Conservation (phyloP, 2,113 vertebrate genomes). For the Thamnaconus septentrionalis region DNA sequence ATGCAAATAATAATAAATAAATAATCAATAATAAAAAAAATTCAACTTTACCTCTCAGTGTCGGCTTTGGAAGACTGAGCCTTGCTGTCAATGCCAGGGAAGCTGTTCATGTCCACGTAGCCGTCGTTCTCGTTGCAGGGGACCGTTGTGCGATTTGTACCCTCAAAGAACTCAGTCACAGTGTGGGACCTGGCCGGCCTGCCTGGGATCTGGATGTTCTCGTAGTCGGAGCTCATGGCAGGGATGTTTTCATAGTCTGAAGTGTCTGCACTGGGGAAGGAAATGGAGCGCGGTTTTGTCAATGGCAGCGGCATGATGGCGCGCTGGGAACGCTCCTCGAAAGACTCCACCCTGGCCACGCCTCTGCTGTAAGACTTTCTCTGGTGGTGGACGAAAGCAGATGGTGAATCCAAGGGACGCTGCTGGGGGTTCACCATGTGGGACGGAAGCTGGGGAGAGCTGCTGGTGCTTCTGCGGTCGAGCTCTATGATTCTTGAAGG, state of each 20-base stretch:
- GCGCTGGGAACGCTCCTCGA: constrained; percentile 90
- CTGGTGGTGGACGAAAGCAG: constrained; percentile 81
- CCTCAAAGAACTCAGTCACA: constrained; percentile 93
- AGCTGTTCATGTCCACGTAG: constrained; percentile 99
- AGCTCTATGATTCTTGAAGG: constrained; percentile 84
- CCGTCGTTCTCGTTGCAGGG: constrained; percentile 91
- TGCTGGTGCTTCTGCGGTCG: constrained; percentile 84
- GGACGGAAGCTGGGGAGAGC: constrained; percentile 84
- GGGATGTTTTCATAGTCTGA: constrained; percentile 99
- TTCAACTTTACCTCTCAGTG: constrained; percentile 86
- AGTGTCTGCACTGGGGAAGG: constrained; percentile 93
- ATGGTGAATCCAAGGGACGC: constrained; percentile 80
- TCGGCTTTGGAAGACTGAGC: constrained; percentile 79
- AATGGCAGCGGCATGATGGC: constrained; percentile 88
- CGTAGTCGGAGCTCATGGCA: constrained; percentile 93
- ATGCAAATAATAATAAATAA: neutral
- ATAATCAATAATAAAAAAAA: neutral
- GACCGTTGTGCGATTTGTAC: constrained; percentile 81
- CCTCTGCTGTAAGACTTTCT: constrained; percentile 85
- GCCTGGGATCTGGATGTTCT: constrained; percentile 93
- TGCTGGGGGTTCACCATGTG: constrained; percentile 76
- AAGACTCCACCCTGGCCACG: constrained; percentile 92
- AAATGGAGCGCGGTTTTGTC: constrained; percentile 96
- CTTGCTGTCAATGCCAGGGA: constrained; percentile 90
- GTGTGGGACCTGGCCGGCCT: constrained; percentile 85